Evolutionary conservation across 1,140 invertebrate genomes (phyloP), one percentile per base, ranked within the genome.

Genomic region (Lepidurus apus): DNA sequence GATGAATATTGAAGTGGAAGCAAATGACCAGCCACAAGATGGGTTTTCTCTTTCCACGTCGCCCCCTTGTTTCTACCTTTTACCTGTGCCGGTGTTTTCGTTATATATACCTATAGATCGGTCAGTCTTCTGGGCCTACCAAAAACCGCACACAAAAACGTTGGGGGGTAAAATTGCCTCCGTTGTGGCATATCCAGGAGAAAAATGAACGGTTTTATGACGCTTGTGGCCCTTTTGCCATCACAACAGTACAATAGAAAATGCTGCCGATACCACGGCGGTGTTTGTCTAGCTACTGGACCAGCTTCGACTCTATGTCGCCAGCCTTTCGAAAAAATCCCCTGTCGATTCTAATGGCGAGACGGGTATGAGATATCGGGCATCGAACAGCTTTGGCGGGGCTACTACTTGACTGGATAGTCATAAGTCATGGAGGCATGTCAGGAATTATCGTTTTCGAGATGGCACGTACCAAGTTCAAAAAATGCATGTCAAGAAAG

Each of bases 1-100:
- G 53, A 65, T 65, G 53, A 65, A 65, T 65, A 65, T 65, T 65
- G 53, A 65, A 65, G 53, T 65, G 53, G 53, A 65, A 65, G 53
- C 53, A 65, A 65, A 65, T 65, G 53, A 13, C 53, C 53, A 65
- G 53, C 53, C 53, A 65, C 53, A 65, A 65, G 53, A 65, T n/a
- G 17, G 53, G 53, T 65, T 13, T 13, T 10, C 17, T 65, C 21
- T 65, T 65, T 65, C 53, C 21, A n/a, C 13, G 17, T 13, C 53
- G 45, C 4, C 7, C 4, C 45, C 45, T 47, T 47, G 53, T 65
- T 65, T 47, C 21, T 65, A 65, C 53, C 53, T 65, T 7, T 65
- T 65, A 65, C 13, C 45, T 65, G 17, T 65, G 21, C 53, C 53
- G 17, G 53, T 65, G 53, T 13, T 65, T 65, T 65, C 6, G 47